Evolutionary conservation across 1,140 invertebrate species (phyloP), one percentile per base, ranked within the genome.

Genomic region (Sminthurinus signatus): DNA sequence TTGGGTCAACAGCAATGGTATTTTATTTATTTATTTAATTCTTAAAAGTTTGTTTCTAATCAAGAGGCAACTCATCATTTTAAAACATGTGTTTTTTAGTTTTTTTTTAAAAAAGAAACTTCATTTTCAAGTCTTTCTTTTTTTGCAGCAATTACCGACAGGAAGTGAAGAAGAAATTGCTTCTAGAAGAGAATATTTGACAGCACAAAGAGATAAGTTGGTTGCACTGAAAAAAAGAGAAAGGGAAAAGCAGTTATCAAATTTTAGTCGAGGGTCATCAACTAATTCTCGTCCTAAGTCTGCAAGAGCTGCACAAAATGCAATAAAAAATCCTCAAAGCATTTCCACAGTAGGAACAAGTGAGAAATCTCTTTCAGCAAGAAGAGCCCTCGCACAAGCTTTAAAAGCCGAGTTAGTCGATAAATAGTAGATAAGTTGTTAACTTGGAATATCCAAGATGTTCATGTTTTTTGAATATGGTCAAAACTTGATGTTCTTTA

Each of bases 151-250:
- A 64, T 1, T 58, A 44, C 32, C 43, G 27, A 57, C n/a, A 28
- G 63, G 63, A 31, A 65, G 39, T 14, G 56, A 52, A 44, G 63
- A 60, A 51, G 63, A 65, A 55, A 60, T 59, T 21, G 44, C 62
- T 36, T 44, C 32, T 21, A 56, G 55, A 2, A 12, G 59, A 27
- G 63, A 89, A 70, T 95, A 93, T 75, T 77, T 96, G 27, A 84
- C 88, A 31, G 82, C 87, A 50, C 91, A 94, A 75, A 81, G 93
- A 28, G 92, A 96, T 75, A 93, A 94, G 74, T 81, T 96, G 21
- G 80, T 96, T 31, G 87, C 88, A 19, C 75, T 95, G 72, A 96
- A 96, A 75, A 89, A 89, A 74, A 83, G 88, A 75, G 90, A 88
- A 21, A 80, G 92, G 27, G 86, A 88, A 72, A 86, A 88, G 69